Percentiles rank a stretch among this genome's conserved stretches.
Conservation (phyloP, 1,140 invertebrate species). For the Himalopsyche phryganea region DNA sequence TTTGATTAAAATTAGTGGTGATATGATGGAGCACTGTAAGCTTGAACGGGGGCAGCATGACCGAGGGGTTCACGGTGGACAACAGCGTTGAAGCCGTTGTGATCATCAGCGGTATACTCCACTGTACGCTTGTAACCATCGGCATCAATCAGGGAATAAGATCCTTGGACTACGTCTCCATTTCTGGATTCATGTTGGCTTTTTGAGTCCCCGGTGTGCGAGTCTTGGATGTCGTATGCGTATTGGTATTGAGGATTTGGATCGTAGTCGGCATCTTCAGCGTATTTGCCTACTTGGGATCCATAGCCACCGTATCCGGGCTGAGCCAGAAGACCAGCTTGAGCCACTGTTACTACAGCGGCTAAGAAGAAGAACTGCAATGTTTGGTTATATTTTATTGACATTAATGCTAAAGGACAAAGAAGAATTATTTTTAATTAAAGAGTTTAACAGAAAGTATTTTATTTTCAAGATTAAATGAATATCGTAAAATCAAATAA, state of each 20-base stretch:
- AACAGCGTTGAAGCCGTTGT: slow-evolving; percentile 51
- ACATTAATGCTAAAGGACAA: no score
- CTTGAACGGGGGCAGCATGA: slow-evolving; percentile 30
- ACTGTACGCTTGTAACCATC: slow-evolving; percentile 57
- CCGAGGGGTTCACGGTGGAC: slow-evolving; percentile 44
- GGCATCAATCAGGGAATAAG: slow-evolving; percentile 53
- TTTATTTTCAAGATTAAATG: no score
- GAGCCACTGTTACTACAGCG: neutral
- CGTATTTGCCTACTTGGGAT: slow-evolving; percentile 45
- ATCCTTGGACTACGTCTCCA: slow-evolving; percentile 56
- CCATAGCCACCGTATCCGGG: neutral
- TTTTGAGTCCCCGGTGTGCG: slow-evolving; percentile 58
- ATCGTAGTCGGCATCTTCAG: slow-evolving; percentile 48
- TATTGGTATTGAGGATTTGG: slow-evolving; percentile 55
- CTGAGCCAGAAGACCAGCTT: neutral
- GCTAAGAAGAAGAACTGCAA: no score
- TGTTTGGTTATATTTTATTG: no score
- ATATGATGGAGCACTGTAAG: no score
- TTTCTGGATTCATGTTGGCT: slow-evolving; percentile 55
- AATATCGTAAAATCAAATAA: no score
- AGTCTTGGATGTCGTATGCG: slow-evolving; percentile 57
- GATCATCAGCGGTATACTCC: slow-evolving; percentile 56
- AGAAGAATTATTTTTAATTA: no score
- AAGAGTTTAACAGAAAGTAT: no score
- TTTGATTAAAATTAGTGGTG: no score